A percentile compares a stretch with the other conserved stretches of the same genome.
Conservation (phyloP, 2,113 vertebrate genomes). For the Chrysemys picta region DNA sequence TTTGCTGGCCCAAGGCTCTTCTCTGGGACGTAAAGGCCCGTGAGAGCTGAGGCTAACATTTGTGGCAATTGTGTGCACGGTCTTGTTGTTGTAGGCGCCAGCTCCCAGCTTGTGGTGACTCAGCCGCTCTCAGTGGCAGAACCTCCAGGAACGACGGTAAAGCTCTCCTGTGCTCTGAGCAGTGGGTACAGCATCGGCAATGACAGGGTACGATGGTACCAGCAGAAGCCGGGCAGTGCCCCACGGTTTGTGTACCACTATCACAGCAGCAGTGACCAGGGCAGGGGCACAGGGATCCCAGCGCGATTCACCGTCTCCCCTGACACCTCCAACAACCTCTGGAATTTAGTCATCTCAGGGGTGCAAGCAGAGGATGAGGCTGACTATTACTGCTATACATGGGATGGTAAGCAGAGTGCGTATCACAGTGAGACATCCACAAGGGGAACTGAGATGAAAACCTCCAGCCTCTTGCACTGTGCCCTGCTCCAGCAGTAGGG, state of each 20-base stretch:
- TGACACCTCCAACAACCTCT: neutral
- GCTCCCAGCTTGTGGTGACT: neutral
- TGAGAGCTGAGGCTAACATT: neutral
- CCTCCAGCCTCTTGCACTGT: neutral
- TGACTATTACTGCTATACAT: neutral
- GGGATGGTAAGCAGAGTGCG: neutral
- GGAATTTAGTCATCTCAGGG: neutral
- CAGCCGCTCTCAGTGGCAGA: neutral
- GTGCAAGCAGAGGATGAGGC: neutral
- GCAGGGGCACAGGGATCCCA: neutral
- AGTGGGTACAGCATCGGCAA: neutral
- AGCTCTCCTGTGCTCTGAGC: neutral
- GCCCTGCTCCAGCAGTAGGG: neutral
- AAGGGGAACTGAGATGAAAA: neutral
- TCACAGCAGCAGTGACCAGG: neutral
- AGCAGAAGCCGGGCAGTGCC: neutral
- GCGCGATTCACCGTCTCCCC: conserved; percentile 5
- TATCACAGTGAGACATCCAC: neutral
- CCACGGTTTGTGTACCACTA: neutral
- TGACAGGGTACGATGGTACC: neutral
- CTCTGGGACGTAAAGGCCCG: neutral
- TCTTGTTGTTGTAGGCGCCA: neutral
- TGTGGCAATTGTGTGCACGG: neutral
- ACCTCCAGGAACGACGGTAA: neutral
- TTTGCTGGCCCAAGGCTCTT: neutral